Evolutionary conservation across 2,888 invertebrate species (phyloP), one percentile per base, ranked within the genome.

Genomic region (Melanotus villosus): DNA sequence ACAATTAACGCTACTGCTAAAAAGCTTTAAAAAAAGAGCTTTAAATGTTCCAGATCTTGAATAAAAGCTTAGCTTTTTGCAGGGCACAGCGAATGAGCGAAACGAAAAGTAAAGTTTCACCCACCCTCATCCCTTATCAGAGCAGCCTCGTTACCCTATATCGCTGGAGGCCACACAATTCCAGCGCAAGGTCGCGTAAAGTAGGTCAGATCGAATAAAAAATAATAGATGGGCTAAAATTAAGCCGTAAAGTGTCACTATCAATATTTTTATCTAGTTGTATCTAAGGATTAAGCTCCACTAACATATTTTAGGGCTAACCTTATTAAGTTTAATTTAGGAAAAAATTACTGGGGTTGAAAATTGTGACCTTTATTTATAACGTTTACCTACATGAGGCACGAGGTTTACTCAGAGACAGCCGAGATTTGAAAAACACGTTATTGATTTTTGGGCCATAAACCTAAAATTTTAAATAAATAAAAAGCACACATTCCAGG

Each of bases 131-230:
- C 50, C 50, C 50, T 50, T 50, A 50, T 50, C 50, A 43, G n/a
- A 26, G 26, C 23, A n/a, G n/a, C n/a, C 7, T 50, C 50, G 41
- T 23, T 43, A 30, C 41, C 30, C 58, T 34, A 50, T 59, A 59
- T 32, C 34, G 21, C 26, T 30, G 18, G 18, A 23, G 41, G 30
- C 38, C 43, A 18, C 23, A 23, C 58, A 58, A 58, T 58, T 30
- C 23, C 38, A 50, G 60, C 47, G 21, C 60, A 60, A 60, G 60
- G 60, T 23, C 59, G 10, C 23, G 16, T 54, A 34, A 68, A 68
- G 32, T 63, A 57, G 68, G 62, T 68, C 68, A 63, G 10, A 43
- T 43, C 43, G 18, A 63, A 45, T 47, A 63, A 68, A 63, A 68
- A 64, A 30, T 50, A 30, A 45, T 19, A 45, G 38, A 54, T 62